Evolutionary conservation across 2,888 invertebrate genomes (phyloP), one percentile per base, ranked within the genome.

Genomic region (Phlogophora meticulosa): DNA sequence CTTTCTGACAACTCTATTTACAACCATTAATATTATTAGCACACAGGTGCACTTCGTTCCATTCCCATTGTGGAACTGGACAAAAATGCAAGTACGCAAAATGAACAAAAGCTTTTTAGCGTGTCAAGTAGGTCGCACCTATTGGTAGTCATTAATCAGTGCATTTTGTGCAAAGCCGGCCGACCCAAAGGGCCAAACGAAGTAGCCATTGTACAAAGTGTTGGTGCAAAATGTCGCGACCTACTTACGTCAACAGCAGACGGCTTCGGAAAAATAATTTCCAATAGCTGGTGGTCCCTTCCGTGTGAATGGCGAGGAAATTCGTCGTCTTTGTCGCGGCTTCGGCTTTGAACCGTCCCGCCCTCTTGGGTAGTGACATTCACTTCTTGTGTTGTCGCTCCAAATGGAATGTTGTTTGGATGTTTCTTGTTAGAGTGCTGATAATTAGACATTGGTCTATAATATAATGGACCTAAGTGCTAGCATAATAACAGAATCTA

Each of bases 171-270:
- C 49, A 53, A 67, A 69, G 48, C 49, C 40, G 32, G 56, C 32
- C 32, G 52, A 66, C 62, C 57, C 79, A 77, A 85, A 80, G 78
- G 76, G 81, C 74, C 78, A 77, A 81, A 83, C 70, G 58, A 80
- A 78, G 72, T 75, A 28, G 77, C 69, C 72, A 81, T 77, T 83
- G 80, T 84, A 82, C 82, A 72, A 80, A 74, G 45, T 59, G 84
- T 84, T 76, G 78, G 85, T 81, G 88, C 91, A 90, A 93, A 93
- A 88, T 87, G 90, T 81, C 84, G 82, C 87, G 93, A 90, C 94
- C 93, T 88, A 93, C 85, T 92, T 93, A 90, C 83, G 93, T 93
- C 92, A 76, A 65, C 58, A 77, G 83, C 92, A 93, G 91, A 88
- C 87, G 52, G 85, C 87, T 87, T 67, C 52, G 72, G 85, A 87